phyloP scores from a whole-genome alignment of 2,888 invertebrate species.

The Acrobasis suavella region DNA sequence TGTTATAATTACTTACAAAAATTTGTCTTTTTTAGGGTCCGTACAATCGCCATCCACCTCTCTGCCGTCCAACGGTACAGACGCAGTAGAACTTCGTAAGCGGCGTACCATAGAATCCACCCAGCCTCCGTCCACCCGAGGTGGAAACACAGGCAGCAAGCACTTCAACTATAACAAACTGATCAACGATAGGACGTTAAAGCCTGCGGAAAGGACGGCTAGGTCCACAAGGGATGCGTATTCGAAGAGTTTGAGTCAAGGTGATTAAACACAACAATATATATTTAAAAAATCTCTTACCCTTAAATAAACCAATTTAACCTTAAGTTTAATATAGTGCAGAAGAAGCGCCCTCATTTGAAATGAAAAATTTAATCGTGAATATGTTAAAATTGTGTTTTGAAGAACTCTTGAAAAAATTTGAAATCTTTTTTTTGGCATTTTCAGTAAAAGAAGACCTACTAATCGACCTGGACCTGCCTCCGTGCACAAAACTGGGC shows the following conservation, averaged over 20 bases:
- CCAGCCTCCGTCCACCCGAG: conserved; percentile 64
- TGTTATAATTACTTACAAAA: not conserved
- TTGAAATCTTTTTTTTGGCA: conserved; percentile 17
- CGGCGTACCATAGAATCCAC: conserved; percentile 73
- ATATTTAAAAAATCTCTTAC: too few relatives aligned
- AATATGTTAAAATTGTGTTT: too few relatives aligned
- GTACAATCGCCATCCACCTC: conserved; percentile 10
- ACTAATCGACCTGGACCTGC: conserved; percentile 87
- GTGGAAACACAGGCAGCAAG: conserved; percentile 75
- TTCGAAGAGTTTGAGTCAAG: conserved; percentile 64
- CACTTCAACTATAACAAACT: conserved; percentile 93
- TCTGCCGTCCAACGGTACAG: conserved; percentile 46
- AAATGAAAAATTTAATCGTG: too few relatives aligned
- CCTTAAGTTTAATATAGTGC: too few relatives aligned
- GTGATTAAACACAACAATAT: conserved; percentile 36
- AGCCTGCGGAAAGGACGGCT: conserved; percentile 37
- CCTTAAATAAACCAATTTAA: too few relatives aligned
- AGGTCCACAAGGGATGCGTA: conserved; percentile 59
- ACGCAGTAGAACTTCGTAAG: conserved; percentile 63
- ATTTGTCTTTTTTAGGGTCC: not conserved
- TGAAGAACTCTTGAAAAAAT: too few relatives aligned
- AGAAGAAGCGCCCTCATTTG: too few relatives aligned
- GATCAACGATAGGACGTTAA: conserved; percentile 84
- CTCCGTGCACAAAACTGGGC: conserved; percentile 70
- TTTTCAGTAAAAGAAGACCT: conserved; percentile 84